Percentiles rank a stretch among this genome's conserved stretches.
Evolutionary conservation across 2,888 invertebrate species (phyloP).

Genomic region (Cephonodes hylas): DNA sequence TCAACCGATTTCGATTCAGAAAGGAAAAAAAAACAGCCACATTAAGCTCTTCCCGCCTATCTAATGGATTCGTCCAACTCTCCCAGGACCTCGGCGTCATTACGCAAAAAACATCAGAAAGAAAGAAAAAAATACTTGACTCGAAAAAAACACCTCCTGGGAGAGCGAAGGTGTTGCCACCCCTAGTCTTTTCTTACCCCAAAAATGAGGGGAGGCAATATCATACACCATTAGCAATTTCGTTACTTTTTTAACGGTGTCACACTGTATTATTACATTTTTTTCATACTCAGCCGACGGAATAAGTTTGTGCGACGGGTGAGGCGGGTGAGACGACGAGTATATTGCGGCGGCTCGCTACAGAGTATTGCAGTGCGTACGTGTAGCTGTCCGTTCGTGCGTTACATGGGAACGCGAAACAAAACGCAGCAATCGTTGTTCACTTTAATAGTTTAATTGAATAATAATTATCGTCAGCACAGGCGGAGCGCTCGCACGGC

Average conservation of each 20-base stretch:
- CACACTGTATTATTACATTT: conserved; percentile 63
- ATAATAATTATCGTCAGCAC: conserved; percentile 57
- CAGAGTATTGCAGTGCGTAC: background rate
- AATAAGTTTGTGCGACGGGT: conserved; percentile 9
- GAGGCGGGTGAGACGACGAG: conserved; percentile 3
- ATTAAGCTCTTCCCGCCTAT: conserved; percentile 77
- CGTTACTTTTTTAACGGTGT: conserved; percentile 80
- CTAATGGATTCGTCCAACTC: conserved; percentile 80
- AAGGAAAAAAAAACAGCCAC: conserved; percentile 59
- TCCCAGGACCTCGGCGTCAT: conserved; percentile 76
- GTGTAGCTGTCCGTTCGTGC: background rate
- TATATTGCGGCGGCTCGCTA: background rate
- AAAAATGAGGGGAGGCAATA: conserved; percentile 80
- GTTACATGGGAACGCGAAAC: conserved; percentile 19
- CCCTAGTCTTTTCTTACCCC: conserved; percentile 75
- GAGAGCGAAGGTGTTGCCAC: conserved; percentile 77
- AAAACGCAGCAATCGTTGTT: conserved; percentile 39
- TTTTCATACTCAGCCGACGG: conserved; percentile 10
- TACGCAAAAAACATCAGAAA: conserved; percentile 70
- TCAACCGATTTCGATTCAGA: conserved; percentile 54
- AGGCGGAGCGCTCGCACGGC: conserved; percentile 35
- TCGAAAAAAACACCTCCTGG: conserved; percentile 71
- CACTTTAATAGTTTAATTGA: conserved; percentile 67
- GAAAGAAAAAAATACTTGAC: conserved; percentile 56
- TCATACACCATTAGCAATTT: conserved; percentile 83